Evolutionary conservation across 2,113 vertebrate species (phyloP).

Genomic region (Riparia riparia): DNA sequence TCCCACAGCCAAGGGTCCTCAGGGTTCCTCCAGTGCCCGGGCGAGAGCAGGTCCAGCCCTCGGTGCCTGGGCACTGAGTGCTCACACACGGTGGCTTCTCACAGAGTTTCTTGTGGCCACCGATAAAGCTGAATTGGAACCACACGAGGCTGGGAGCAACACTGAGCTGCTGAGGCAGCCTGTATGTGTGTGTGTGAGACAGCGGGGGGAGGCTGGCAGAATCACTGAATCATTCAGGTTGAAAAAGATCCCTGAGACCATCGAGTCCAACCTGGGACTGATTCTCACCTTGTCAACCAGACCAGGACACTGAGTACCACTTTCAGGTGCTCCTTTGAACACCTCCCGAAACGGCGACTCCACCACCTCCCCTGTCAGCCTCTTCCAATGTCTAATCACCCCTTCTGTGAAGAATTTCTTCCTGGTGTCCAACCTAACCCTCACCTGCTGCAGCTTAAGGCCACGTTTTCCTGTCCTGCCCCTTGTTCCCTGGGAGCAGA

Average conservation of each 20-base stretch:
- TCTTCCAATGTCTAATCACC: not conserved
- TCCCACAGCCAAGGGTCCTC: not conserved
- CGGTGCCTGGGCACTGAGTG: accelerated
- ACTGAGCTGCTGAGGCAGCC: not conserved
- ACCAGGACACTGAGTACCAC: not conserved
- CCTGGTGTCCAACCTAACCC: not conserved
- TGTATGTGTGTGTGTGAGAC: not conserved
- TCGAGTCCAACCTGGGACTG: not conserved
- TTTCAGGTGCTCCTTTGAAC: not conserved
- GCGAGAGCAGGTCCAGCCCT: accelerated
- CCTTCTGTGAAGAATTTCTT: not conserved
- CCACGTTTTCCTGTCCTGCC: not conserved
- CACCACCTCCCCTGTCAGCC: not conserved
- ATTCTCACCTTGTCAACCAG: not conserved
- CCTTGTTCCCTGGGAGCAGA: not conserved
- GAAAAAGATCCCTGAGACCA: not conserved
- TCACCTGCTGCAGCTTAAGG: not conserved
- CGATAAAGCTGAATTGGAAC: not conserved
- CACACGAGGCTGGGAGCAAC: not conserved
- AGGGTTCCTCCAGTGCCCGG: not conserved
- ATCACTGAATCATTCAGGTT: too few relatives aligned
- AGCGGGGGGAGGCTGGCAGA: not conserved
- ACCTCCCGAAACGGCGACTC: not conserved
- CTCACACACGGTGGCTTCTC: not conserved
- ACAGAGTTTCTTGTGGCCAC: not conserved